A percentile compares a stretch with the other conserved stretches of the same genome.
Evolutionary conservation across 2,797 vertebrate genomes (phyloP).

Genomic region (Acanthurus leucopareius): DNA sequence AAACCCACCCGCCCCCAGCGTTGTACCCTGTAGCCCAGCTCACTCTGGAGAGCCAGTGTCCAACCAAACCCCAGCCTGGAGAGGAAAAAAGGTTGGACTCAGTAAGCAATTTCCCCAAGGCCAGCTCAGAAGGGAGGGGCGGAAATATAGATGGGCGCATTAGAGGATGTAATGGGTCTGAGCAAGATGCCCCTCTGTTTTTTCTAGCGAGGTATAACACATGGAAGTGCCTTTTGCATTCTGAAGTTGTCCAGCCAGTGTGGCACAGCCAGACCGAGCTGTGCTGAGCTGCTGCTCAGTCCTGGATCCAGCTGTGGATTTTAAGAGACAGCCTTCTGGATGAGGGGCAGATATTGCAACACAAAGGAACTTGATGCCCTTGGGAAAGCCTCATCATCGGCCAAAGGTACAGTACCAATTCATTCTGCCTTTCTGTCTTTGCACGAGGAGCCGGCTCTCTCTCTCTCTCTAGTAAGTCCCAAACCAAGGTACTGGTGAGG

Average conservation of each 20-base stretch:
- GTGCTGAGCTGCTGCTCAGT: constrained; percentile 51
- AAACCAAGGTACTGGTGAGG: constrained; percentile 22
- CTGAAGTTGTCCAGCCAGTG: constrained; percentile 61
- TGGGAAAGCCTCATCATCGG: constrained; percentile 69
- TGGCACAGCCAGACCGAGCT: constrained; percentile 52
- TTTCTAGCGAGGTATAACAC: constrained; percentile 66
- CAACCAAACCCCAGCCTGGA: constrained; percentile 67
- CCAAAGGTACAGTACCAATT: constrained; percentile 80
- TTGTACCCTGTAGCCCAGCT: constrained; percentile 56
- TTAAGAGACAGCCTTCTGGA: constrained; percentile 60
- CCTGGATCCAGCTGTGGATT: constrained; percentile 55
- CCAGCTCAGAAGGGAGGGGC: constrained; percentile 73
- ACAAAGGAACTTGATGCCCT: constrained; percentile 65
- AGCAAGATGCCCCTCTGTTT: constrained; percentile 61
- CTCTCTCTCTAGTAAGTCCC: constrained; percentile 38
- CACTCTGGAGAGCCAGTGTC: constrained; percentile 70
- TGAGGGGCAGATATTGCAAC: constrained; percentile 63
- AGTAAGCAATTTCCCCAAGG: constrained; percentile 62
- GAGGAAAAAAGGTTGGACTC: constrained; percentile 76
- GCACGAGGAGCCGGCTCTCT: constrained; percentile 27
- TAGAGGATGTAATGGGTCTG: constrained; percentile 61
- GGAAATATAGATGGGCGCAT: constrained; percentile 69
- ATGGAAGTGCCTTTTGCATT: constrained; percentile 61
- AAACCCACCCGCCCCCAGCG: constrained; percentile 72
- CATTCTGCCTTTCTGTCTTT: constrained; percentile 51